Conservation (phyloP, 2,113 vertebrate genomes). For the Saguinus midas region DNA sequence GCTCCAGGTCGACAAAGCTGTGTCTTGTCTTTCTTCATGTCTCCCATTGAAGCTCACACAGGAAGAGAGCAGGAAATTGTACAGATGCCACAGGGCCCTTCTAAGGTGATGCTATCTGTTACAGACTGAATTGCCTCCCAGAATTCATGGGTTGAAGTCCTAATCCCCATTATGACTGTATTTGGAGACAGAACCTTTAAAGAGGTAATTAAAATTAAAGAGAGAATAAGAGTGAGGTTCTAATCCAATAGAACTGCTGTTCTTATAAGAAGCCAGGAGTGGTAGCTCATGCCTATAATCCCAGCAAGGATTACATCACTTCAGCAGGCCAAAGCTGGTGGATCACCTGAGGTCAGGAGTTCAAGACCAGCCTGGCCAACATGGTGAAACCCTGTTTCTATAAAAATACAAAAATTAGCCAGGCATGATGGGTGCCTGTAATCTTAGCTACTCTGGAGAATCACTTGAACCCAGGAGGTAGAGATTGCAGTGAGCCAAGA, state of each 20-base stretch:
- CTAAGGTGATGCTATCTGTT: background rate
- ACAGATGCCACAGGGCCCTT: background rate
- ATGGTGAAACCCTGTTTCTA: no score
- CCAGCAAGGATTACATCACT: no score
- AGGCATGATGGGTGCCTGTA: no score
- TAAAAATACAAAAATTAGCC: no score
- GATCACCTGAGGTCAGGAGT: no score
- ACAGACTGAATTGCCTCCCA: background rate
- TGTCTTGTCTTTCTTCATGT: background rate
- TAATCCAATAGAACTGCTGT: background rate
- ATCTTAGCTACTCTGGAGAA: no score
- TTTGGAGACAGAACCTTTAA: background rate
- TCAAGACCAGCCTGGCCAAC: no score
- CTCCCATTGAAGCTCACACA: background rate
- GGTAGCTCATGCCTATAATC: no score
- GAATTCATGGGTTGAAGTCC: background rate
- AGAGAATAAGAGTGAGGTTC: background rate
- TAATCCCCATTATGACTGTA: background rate
- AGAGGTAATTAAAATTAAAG: background rate
- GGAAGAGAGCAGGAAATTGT: background rate
- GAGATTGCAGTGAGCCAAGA: no score
- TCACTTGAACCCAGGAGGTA: no score
- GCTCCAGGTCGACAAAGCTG: background rate
- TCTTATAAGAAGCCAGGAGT: background rate
- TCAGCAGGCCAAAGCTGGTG: no score